These are phyloP conservation scores for Nannospalax galili DNA, from an alignment of 2,113 vertebrate genomes.

Conservation along the genomic window DNA sequence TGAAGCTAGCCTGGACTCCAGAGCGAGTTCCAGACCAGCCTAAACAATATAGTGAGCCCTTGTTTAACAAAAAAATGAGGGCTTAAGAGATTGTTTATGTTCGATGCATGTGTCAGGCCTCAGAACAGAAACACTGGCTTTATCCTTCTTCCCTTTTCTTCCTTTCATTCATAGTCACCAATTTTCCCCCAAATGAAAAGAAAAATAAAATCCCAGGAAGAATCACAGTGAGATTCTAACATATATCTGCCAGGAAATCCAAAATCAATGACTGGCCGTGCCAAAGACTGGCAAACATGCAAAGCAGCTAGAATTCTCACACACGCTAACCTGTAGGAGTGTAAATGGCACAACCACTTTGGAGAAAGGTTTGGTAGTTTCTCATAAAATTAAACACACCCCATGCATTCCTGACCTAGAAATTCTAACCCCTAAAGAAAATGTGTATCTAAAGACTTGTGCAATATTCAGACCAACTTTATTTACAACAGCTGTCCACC, in stretches of 20 bases:
- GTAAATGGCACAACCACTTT: neutral
- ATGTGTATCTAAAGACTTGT: neutral
- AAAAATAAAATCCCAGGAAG: neutral
- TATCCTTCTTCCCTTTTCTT: conserved; percentile 1
- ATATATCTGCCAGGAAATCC: neutral
- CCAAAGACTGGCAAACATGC: neutral
- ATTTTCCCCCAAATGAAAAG: neutral
- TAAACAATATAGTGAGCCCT: neutral
- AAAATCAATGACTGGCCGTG: neutral
- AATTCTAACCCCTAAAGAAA: neutral
- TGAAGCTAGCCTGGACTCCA: neutral
- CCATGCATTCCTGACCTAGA: neutral
- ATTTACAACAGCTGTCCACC: neutral
- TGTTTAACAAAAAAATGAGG: neutral
- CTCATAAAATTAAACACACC: neutral
- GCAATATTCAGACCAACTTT: neutral
- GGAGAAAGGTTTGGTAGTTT: neutral
- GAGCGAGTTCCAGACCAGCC: neutral
- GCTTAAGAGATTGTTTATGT: neutral
- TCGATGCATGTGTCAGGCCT: neutral
- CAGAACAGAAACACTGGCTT: neutral
- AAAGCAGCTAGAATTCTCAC: neutral
- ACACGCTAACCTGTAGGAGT: neutral
- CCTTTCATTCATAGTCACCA: neutral
- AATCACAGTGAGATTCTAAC: neutral